These are phyloP conservation scores for Intellagama lesueurii DNA, from an alignment of 2,797 vertebrate species.

Conservation along the genomic window DNA sequence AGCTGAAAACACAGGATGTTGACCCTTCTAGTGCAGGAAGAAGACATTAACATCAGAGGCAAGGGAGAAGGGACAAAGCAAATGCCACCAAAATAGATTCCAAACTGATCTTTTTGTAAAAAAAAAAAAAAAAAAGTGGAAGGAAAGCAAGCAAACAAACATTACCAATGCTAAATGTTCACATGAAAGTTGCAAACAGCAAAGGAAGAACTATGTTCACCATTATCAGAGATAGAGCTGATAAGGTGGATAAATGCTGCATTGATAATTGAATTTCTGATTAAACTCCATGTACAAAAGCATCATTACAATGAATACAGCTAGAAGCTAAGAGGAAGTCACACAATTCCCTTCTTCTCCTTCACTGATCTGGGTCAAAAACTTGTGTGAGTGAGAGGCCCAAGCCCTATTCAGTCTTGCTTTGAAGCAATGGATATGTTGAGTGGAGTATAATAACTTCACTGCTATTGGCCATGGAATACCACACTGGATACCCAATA, in stretches of 20 bases:
- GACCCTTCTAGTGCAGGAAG: background rate
- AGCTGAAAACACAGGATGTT: constrained; percentile 63
- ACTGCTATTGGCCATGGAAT: too few species aligned
- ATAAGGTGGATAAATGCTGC: constrained; percentile 23
- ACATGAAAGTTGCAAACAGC: background rate
- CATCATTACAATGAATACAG: constrained; percentile 57
- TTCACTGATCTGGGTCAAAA: constrained; percentile 66
- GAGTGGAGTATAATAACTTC: too few species aligned
- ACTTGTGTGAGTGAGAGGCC: background rate
- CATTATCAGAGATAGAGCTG: constrained; percentile 50
- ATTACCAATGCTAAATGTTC: background rate
- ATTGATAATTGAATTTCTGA: constrained; percentile 50
- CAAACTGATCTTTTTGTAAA: constrained; percentile 29
- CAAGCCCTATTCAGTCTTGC: too few species aligned
- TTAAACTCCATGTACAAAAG: background rate
- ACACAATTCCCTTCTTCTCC: constrained; percentile 67
- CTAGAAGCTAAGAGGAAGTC: constrained; percentile 67
- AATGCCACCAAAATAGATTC: constrained; percentile 8
- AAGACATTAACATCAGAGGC: constrained; percentile 34
- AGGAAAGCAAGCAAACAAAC: background rate
- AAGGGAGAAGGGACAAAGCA: constrained; percentile 13
- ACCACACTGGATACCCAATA: too few species aligned
- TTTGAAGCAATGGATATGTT: too few species aligned
- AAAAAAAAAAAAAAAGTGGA: background rate
- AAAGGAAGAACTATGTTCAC: constrained; percentile 52